Evolutionary conservation across 2,113 vertebrate genomes (phyloP).

Genomic region (Beaufortia kweichowensis): DNA sequence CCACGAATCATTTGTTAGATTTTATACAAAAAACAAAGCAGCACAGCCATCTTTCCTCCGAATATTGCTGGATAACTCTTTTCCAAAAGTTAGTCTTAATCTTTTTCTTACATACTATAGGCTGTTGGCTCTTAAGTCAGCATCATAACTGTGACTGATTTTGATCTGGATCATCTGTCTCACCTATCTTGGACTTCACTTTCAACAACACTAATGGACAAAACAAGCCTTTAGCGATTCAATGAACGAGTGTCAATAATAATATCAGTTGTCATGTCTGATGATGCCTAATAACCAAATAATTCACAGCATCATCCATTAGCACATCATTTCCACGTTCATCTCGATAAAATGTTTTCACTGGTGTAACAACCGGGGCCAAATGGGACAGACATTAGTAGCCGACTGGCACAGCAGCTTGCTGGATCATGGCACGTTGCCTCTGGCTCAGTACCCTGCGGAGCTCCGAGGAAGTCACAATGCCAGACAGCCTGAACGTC

Average conservation of each 20-base stretch:
- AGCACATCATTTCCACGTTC: neutral
- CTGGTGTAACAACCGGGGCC: neutral
- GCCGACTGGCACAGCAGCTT: constrained; percentile 33
- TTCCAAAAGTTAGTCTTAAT: no score
- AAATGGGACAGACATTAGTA: constrained; percentile 32
- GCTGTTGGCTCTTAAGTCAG: no score
- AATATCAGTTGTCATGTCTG: neutral
- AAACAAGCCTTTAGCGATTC: no score
- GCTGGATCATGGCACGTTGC: constrained; percentile 36
- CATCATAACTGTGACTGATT: no score
- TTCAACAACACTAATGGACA: no score
- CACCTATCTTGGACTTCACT: no score
- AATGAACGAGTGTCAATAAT: neutral
- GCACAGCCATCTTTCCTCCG: no score
- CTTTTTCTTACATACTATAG: no score
- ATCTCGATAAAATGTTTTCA: neutral
- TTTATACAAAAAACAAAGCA: no score
- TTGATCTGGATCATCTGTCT: no score
- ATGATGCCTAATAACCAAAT: constrained; percentile 8
- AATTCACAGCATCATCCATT: neutral
- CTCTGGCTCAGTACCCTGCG: constrained; percentile 15
- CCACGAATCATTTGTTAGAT: neutral
- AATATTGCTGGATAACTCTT: no score
- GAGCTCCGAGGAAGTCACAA: constrained; percentile 42
- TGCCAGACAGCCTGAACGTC: constrained; percentile 32